phyloP scores from a whole-genome alignment of 2,797 vertebrate genomes.

The Heteromormyrus szaboi region DNA sequence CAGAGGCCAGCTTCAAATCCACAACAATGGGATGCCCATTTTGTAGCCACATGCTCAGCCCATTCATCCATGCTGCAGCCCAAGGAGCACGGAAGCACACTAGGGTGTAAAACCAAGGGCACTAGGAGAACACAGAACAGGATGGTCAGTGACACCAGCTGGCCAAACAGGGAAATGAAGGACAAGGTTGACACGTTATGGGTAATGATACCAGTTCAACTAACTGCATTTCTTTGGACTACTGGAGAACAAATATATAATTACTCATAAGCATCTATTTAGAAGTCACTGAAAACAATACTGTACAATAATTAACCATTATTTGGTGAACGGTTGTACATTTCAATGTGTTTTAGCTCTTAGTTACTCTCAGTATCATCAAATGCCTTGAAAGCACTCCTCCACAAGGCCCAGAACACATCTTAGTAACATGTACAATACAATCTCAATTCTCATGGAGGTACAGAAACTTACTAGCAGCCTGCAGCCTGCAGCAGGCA shows the following conservation, averaged over 20 bases:
- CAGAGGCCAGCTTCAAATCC: neutral
- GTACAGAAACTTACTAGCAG: neutral
- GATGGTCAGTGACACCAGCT: too few relatives aligned
- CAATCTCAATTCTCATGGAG: neutral
- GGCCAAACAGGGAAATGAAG: too few relatives aligned
- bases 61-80: neutral
- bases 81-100: too few relatives aligned
- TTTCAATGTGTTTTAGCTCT: neutral
- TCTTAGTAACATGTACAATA: neutral
- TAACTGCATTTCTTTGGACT: too few relatives aligned
- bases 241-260: neutral
- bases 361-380: neutral
- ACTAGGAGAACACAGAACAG: too few relatives aligned
- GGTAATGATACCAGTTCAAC: too few relatives aligned
- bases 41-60: neutral
- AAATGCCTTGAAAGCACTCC: neutral
- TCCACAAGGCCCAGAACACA: neutral
- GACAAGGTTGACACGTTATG: too few relatives aligned
- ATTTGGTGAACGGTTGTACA: neutral
- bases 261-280: neutral
- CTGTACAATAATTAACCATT: neutral
- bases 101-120: too few relatives aligned
- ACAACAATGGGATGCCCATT: neutral
- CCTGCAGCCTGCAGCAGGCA: neutral
- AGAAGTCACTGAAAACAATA: neutral